Conservation (phyloP, 2,797 vertebrate genomes). For the Cheirogaleus major region DNA sequence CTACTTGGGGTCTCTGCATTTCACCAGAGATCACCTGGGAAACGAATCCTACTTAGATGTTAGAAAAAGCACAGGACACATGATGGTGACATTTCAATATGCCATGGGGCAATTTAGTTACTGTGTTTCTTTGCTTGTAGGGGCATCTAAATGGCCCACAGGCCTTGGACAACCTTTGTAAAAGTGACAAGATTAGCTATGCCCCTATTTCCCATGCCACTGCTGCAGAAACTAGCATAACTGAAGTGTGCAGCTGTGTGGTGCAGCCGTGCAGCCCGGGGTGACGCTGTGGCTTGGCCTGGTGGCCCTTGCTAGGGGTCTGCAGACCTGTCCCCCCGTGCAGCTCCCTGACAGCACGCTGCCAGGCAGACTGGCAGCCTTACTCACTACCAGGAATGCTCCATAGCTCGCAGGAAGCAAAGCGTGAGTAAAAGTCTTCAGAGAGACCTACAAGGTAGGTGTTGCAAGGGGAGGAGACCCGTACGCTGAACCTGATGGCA, state of each 20-base stretch:
- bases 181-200: not conserved
- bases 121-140: not conserved
- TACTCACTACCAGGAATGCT: rapidly evolving
- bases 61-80: not conserved
- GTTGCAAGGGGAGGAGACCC: not conserved
- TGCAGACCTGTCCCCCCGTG: too few species aligned
- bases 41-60: rapidly evolving
- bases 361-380: not conserved
- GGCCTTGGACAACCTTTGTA: not conserved
- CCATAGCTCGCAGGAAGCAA: not conserved
- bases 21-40: not conserved
- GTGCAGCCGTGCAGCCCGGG: rapidly evolving
- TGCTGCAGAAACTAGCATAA: not conserved
- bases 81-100: rapidly evolving
- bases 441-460: not conserved
- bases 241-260: rapidly evolving
- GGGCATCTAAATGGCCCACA: rapidly evolving
- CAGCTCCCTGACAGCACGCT: not conserved
- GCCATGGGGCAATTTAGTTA: not conserved
- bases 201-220: rapidly evolving
- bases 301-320: not conserved
- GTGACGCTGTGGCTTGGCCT: rapidly evolving
- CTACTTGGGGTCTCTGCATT: not conserved
- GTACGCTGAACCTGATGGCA: not conserved
- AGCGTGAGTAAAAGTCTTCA: not conserved